These are phyloP conservation scores for Terebella lapidaria DNA, from an alignment of 2,888 invertebrate genomes.

Conservation along the genomic window DNA sequence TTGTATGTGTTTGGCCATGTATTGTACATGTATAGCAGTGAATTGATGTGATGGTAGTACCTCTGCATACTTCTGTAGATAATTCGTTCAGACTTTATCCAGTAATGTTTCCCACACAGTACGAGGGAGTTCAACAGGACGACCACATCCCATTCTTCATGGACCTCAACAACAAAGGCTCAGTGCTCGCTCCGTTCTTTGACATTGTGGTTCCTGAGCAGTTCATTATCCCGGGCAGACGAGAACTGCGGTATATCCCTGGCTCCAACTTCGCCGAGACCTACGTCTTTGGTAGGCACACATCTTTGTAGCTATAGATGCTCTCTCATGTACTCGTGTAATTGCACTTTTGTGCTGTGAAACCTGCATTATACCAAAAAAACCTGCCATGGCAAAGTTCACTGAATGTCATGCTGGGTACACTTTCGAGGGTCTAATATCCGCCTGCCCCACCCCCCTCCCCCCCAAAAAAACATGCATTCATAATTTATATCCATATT, in stretches of 20 bases:
- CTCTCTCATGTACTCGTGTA: no score
- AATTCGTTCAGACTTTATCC: no score
- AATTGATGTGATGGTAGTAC: no score
- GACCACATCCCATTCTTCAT: conserved; percentile 86
- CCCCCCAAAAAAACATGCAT: neutral
- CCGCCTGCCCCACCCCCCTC: no score
- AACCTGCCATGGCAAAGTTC: no score
- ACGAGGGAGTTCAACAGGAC: conserved; percentile 83
- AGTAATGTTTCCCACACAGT: no score
- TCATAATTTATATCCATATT: neutral
- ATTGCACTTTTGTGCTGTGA: no score
- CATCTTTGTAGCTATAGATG: no score
- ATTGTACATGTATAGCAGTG: no score
- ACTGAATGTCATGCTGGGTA: neutral
- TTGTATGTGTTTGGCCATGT: no score
- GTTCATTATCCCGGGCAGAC: conserved; percentile 85
- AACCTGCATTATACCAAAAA: no score
- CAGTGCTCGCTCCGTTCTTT: conserved; percentile 89
- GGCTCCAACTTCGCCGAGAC: conserved; percentile 72
- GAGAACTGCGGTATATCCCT: conserved; percentile 85
- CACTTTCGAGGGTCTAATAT: neutral
- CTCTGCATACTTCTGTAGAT: no score
- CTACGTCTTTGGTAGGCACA: conserved; percentile 15
- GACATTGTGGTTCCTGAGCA: conserved; percentile 90
- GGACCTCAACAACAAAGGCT: conserved; percentile 73